Evolutionary conservation across 2,888 invertebrate species (phyloP), one percentile per base, ranked within the genome.

Genomic region (Leptopilina myrica): DNA sequence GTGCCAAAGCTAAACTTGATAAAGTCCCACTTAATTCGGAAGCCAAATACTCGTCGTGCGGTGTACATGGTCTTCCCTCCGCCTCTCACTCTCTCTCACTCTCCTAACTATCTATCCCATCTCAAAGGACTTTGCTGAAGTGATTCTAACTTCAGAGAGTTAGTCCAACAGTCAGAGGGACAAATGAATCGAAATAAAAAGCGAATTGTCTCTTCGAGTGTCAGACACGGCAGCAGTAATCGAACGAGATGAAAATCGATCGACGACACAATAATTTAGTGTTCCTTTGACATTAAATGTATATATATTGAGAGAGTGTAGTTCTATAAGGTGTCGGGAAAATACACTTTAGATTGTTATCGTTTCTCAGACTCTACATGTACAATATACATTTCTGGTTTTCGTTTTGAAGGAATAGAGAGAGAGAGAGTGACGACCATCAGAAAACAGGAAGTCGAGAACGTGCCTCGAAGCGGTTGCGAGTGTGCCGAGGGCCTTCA

Each of bases 391-490:
- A 33, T 33, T 40, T 56, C 53, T 56, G 33, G 33, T 33, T 56
- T 5, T 43, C 56, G 33, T 73, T 73, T 53, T n/a, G 15, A 64
- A 67, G 67, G 26, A 8, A 40, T 20, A 49, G 8, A 20, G 20
- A 20, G 8, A 20, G 20, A 20, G 8, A 6, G 6, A 43, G 7
- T 49, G 49, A 49, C 26, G 26, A 33, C 33, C 53, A 56, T 46
- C 53, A 66, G 78, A 78, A 83, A 76, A 15, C 59, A 75, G 81
- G 84, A 83, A 84, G 81, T 80, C 79, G 79, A 84, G 78, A 84
- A 82, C 79, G 15, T 66, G 78, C 76, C 83, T 81, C 49, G 20
- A 65, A 77, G 64, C 65, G 33, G 43, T 20, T 12, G n/a, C 49
- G n/a, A 40, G 53, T 33, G 33, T 66, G 56, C 76, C 76, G 77